Base-by-base conservation (phyloP, 2,113 vertebrate species). In the Glareola pratincola region DNA sequence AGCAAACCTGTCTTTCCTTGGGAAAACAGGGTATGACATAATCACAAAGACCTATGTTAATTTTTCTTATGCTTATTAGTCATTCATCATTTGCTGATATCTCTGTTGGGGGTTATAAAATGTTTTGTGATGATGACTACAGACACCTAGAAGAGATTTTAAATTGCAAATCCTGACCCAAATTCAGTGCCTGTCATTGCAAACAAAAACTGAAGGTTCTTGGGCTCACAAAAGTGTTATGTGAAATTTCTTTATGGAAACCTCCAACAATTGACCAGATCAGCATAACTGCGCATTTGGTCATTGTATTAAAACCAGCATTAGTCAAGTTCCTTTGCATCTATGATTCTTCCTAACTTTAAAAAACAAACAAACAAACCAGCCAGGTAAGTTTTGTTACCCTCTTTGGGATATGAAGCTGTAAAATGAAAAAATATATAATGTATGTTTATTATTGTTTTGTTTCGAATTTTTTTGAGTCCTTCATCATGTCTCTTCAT, bases 211-310 rank as follows among this genome's bases (percentile, higher is more conserved):
- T 47, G n/a, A 22, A 36, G 12, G 43, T 41, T 84, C 37, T 57
- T 43, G 29, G 59, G 32, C 48, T 37, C 12, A 12, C 12, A 41
- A 0, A 47, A 50, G 29, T 5, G 12, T 45, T 39, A 19, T 2
- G 9, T 74, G 73, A 59, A 47, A 47, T 78, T 51, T 69, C 63
- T 60, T 37, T 36, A 10, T 14, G 37, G 51, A 68, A 80, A 47
- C 9, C 22, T 57, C 30, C 3, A 6, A 45, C 18, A 47, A 1
- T 26, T 88, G n/a, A 69, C 22, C 73, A 51, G 29, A 57, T 87
- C 24, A 45, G 29, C 32, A 10, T 12, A 43, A 37, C 57, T 56
- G 51, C 32, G 32, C 26, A 54, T 82, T 66, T 29, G 34, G 32
- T n/a, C 34, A 24, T 37, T 34, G 37, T 86, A 47, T 59, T 73